A percentile compares a stretch with the other conserved stretches of the same genome.
Evolutionary conservation across 2,888 invertebrate genomes (phyloP).

Genomic region (Atherix ibis): DNA sequence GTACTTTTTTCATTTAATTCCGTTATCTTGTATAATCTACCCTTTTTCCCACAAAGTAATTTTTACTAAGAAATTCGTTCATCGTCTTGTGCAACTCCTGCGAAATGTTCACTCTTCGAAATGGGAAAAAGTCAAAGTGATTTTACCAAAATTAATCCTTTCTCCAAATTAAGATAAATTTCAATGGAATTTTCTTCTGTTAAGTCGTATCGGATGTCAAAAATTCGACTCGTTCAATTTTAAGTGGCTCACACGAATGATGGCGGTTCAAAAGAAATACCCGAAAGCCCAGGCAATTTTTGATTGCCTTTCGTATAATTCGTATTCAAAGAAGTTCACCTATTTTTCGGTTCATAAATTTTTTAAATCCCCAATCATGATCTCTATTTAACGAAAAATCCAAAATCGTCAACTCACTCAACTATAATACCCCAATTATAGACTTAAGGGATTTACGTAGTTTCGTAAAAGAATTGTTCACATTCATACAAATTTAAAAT

Average conservation of each 20-base stretch:
- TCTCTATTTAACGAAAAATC: constrained; percentile 2
- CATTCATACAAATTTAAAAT: not conserved
- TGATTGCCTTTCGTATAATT: constrained; percentile 9
- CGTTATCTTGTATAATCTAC: no score
- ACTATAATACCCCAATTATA: constrained; percentile 8
- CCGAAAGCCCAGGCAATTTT: no score
- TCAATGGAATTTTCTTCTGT: no score
- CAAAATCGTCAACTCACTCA: constrained; percentile 2
- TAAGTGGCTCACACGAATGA: no score
- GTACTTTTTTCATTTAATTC: no score
- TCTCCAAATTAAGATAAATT: constrained; percentile 11
- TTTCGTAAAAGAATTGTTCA: constrained; percentile 2
- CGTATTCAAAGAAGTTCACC: constrained; percentile 12
- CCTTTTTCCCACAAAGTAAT: no score
- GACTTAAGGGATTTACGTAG: constrained; percentile 11
- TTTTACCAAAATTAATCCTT: constrained; percentile 9
- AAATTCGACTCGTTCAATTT: no score
- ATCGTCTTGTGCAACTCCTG: no score
- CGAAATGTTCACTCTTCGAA: constrained; percentile 3
- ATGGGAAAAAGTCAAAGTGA: constrained; percentile 6
- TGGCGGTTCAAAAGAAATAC: no score
- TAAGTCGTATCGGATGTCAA: no score
- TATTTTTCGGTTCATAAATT: constrained; percentile 12
- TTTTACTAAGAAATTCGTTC: no score
- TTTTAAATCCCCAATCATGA: constrained; percentile 10